phyloP scores from a whole-genome alignment of 2,113 vertebrate species.

The Phylloscopus trochiloides region DNA sequence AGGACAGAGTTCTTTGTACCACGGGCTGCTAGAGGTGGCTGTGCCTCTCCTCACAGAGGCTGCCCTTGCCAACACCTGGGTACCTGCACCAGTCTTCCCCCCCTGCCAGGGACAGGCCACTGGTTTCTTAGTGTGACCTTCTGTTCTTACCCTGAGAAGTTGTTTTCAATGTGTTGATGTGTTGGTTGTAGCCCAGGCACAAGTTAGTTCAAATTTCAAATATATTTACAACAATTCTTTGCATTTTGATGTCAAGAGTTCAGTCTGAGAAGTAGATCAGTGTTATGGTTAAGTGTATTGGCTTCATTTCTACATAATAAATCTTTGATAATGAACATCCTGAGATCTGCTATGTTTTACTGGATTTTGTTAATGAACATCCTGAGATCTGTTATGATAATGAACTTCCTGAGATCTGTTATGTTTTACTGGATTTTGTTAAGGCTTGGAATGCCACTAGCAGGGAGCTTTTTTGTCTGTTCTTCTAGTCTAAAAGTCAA shows the following conservation, averaged over 20 bases:
- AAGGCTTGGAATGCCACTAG: background rate
- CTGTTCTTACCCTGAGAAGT: background rate
- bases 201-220: background rate
- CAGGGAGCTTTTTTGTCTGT: background rate
- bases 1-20: background rate
- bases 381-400: background rate
- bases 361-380: background rate
- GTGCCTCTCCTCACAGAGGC: background rate
- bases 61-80: rapidly evolving
- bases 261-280: background rate
- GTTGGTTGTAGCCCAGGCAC: background rate
- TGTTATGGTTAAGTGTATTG: background rate
- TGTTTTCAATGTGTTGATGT: background rate
- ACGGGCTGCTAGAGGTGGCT: background rate
- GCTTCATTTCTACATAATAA: background rate
- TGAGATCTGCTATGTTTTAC: background rate
- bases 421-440: background rate
- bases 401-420: background rate
- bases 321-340: background rate
- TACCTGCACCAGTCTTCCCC: background rate
- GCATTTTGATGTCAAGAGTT: background rate
- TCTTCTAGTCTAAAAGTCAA: background rate
- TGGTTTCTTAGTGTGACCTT: background rate
- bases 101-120: background rate
- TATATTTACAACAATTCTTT: background rate